Base-by-base conservation (phyloP, 2,113 vertebrate species). In the Sula dactylatra region DNA sequence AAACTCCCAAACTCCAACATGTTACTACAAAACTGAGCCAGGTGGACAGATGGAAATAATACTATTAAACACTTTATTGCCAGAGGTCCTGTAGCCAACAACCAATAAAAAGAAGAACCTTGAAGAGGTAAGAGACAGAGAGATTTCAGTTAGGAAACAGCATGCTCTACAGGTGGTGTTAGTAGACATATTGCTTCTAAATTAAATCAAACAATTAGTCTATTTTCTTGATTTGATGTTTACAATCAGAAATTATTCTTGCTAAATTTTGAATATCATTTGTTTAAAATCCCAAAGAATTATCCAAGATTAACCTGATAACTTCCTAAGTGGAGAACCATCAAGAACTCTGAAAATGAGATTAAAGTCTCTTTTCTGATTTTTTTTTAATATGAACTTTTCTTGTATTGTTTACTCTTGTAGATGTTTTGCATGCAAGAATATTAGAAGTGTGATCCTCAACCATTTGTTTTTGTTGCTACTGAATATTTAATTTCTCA, bases 21-120 rank as follows among this genome's bases (percentile, higher is more conserved):
- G 93, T 81, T 92, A 47, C 67, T 64, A 59, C 29, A 81, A 66
- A 94, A 80, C 50, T 86, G 86, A 86, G 90, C 94, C 95, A 95
- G 72, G 49, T 70, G 29, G 50, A 92, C 95, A 97, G 96, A 97
- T 93, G 93, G 95, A 82, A 95, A 95, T 70, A 93, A 90, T 86
- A 67, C n/a, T 86, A 90, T 71, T 83, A 90, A 88, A 92, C 70
- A 66, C n/a, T 86, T 66, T 90, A 81, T 86, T 94, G 94, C 94
- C 92, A 94, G 59, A 86, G 82, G 90, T 88, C 67, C 86, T 67
- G 86, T 54, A 93, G 92, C 31, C 64, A 70, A 76, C 79, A 90
- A 50, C 62, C 55, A 94, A 77, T 66, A 81, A 88, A 96, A 80
- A 7, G 26, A 88, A 95, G n/a, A 89, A 77, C 22, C n/a, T 78